Conservation (phyloP, 1,140 invertebrate species). For the Penaeus japonicus region DNA sequence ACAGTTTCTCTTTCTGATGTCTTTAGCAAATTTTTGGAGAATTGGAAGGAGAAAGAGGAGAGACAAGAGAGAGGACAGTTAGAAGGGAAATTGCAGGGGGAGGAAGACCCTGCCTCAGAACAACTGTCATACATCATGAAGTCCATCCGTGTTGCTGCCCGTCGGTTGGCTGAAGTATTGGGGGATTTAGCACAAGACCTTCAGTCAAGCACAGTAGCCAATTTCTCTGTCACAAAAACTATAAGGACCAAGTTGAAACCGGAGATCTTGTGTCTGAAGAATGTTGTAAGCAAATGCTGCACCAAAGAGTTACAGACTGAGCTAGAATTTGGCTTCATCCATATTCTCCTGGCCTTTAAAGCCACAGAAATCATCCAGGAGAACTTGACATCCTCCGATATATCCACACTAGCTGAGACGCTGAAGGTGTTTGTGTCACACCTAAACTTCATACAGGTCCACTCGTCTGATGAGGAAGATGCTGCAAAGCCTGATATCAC, state of each 20-base stretch:
- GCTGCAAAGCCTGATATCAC: background rate
- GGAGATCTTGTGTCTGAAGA: slow-evolving; percentile 32
- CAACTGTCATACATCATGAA: slow-evolving; percentile 26
- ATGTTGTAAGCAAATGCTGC: slow-evolving; percentile 7
- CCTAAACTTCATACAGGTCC: slow-evolving; percentile 23
- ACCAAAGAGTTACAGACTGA: background rate
- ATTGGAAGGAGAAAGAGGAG: background rate
- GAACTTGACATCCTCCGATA: slow-evolving; percentile 17
- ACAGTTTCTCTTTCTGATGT: background rate
- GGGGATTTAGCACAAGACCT: slow-evolving; percentile 30
- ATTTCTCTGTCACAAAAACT: slow-evolving; percentile 9
- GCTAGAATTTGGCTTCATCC: slow-evolving; percentile 26
- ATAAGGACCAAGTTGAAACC: slow-evolving; percentile 31
- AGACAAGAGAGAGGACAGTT: background rate
- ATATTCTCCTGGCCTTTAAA: slow-evolving; percentile 35
- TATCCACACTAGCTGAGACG: slow-evolving; percentile 12
- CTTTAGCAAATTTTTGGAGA: slow-evolving; percentile 22
- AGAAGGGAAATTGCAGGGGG: background rate
- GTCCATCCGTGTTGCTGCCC: slow-evolving; percentile 23
- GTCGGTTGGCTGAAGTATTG: slow-evolving; percentile 25
- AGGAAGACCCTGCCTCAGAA: background rate
- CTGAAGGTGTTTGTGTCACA: slow-evolving; percentile 33
- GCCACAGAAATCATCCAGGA: slow-evolving; percentile 3
- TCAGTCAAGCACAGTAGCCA: slow-evolving; percentile 31
- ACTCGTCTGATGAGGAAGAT: slow-evolving; percentile 43